Conservation (phyloP, 1,140 invertebrate genomes). For the Thalassaphorura encarpata region DNA sequence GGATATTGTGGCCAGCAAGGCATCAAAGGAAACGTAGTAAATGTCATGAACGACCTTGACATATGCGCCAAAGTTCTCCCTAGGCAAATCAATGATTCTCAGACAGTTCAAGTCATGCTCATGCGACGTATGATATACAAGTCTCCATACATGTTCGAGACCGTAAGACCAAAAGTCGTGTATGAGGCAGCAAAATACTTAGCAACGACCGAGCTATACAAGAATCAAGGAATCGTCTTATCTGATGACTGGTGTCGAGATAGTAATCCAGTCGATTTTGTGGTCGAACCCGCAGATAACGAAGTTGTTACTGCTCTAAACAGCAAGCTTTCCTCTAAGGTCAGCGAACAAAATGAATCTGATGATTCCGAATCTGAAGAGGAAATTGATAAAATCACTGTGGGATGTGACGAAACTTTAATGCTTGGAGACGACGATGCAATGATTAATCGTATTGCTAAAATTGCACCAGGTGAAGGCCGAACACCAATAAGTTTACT, state of each 20-base stretch:
- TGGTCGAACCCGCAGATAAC: no score
- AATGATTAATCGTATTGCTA: no score
- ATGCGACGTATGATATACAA: constrained; percentile 10
- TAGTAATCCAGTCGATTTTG: no score
- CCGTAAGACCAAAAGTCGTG: constrained; percentile 6
- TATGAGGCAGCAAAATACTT: constrained; percentile 8
- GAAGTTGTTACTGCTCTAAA: no score
- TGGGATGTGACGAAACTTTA: constrained; percentile 5
- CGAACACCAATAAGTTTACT: constrained; percentile 4
- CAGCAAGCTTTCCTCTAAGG: no score
- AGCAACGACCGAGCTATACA: constrained; percentile 4
- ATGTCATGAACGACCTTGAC: constrained; percentile 12
- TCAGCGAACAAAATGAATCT: not conserved
- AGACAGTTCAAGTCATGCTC: constrained; percentile 12
- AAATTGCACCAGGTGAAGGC: constrained; percentile 16
- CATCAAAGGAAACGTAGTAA: constrained; percentile 16
- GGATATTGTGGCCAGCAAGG: constrained; percentile 4
- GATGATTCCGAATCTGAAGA: not conserved
- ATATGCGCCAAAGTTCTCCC: constrained; percentile 6
- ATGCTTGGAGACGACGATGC: not conserved
- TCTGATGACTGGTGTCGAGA: constrained; percentile 11
- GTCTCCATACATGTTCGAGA: constrained; percentile 10
- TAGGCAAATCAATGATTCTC: constrained; percentile 10
- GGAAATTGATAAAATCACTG: not conserved
- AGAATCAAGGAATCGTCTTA: constrained; percentile 1